A percentile compares a stretch with the other conserved stretches of the same genome.
These are phyloP conservation scores for Apodemus sylvaticus DNA, from an alignment of 2,113 vertebrate species.

Conservation along the genomic window DNA sequence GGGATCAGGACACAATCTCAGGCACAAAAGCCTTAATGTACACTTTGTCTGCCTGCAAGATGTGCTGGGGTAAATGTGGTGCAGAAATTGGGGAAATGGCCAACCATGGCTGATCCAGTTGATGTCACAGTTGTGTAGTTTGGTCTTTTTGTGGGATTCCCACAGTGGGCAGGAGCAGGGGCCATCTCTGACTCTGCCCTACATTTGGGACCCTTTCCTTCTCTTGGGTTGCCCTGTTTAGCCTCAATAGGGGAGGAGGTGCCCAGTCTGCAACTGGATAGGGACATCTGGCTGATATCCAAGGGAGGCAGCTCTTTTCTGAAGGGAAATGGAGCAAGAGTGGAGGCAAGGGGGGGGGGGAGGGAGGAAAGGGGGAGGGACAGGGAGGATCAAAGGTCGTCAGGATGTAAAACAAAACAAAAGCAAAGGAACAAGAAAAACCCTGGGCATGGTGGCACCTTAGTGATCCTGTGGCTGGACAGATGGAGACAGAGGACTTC, in stretches of 20 bases:
- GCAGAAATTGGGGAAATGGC: background rate
- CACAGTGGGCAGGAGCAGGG: background rate
- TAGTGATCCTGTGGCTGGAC: background rate
- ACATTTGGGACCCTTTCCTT: background rate
- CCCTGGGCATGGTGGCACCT: background rate
- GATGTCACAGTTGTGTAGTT: background rate
- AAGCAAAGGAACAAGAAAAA: background rate
- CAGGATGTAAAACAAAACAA: background rate
- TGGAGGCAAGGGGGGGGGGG: background rate
- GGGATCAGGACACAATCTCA: background rate
- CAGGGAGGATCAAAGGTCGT: no score
- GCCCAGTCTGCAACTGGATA: no score
- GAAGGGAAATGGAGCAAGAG: background rate
- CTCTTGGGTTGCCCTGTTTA: no score
- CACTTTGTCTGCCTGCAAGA: no score
- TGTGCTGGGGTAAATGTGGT: no score
- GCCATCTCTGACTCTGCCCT: background rate
- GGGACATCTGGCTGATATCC: no score
- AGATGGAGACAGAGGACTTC: no score
- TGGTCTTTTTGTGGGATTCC: background rate
- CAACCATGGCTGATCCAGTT: background rate
- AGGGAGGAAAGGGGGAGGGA: no score
- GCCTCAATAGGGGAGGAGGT: no score
- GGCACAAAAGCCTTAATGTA: no score
- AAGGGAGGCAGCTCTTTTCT: background rate